phyloP scores from a whole-genome alignment of 2,888 invertebrate genomes.

The Drosophila kuntzei region DNA sequence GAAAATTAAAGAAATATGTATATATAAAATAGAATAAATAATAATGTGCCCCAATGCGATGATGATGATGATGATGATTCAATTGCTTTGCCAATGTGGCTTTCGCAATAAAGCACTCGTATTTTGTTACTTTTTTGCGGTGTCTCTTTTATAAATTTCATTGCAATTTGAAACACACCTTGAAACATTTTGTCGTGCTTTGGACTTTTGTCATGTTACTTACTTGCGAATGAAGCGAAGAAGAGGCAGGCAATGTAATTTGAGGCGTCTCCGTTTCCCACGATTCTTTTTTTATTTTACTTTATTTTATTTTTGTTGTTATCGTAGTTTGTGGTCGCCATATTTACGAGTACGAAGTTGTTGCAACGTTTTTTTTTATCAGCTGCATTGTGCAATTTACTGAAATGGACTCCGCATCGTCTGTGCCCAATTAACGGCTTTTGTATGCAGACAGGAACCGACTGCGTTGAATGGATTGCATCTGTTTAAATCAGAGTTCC shows the following conservation, averaged over 20 bases:
- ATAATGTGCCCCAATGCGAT: slow-evolving; percentile 21
- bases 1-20: slow-evolving; percentile 4
- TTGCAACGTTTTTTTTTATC: slow-evolving; percentile 37
- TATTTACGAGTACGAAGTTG: slow-evolving; percentile 7
- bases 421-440: slow-evolving; percentile 53
- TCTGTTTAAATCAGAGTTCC: slow-evolving; percentile 30
- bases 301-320: no score
- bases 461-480: slow-evolving; percentile 31
- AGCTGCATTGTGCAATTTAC: slow-evolving; percentile 51
- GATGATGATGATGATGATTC: slow-evolving; percentile 70
- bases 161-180: slow-evolving; percentile 74
- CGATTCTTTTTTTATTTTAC: slow-evolving; percentile 33
- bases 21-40: slow-evolving; percentile 14
- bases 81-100: slow-evolving; percentile 56
- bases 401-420: slow-evolving; percentile 30
- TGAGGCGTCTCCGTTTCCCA: slow-evolving; percentile 79
- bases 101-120: slow-evolving; percentile 42
- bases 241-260: slow-evolving; percentile 48
- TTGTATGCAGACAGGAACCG: slow-evolving; percentile 33
- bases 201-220: slow-evolving; percentile 55
- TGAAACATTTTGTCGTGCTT: slow-evolving; percentile 59
- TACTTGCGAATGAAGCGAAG: slow-evolving; percentile 19
- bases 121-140: slow-evolving; percentile 43
- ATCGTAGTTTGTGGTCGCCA: slow-evolving; percentile 12
- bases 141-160: slow-evolving; percentile 23